Evolutionary conservation across 2,888 invertebrate genomes (phyloP), one percentile per base, ranked within the genome.

Genomic region (Hylaea fasciaria): DNA sequence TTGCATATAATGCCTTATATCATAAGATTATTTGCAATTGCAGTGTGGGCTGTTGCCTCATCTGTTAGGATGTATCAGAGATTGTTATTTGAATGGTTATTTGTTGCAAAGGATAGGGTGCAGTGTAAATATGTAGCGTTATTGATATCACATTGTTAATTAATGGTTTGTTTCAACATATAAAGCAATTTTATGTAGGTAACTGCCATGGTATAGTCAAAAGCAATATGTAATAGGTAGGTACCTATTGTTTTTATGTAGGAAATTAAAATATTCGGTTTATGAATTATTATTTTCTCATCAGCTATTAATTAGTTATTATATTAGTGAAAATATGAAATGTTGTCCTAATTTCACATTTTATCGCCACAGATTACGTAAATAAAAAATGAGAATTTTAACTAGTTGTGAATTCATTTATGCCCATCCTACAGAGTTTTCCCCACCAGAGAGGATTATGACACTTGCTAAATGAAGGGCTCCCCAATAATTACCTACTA

Each of bases 331-430:
- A 56, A 56, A 56, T 61, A 57, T 55, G 48, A 41, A 41, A 39
- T 62, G 62, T 57, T 60, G 32, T 41, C 47, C 59, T 61, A 48
- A 35, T 60, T 56, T n/a, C 13, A 64, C 57, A 58, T 60, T 65
- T 60, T 64, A 62, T 59, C 45, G 50, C 52, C 44, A 56, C 50
- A 60, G 43, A 52, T 57, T 54, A 1, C 64, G 65, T 67, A 64
- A 65, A 71, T 71, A 65, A 72, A 70, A 54, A 66, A 60, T 64
- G 68, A 56, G 48, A 68, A 64, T 60, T 62, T 69, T 62, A 67
- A 65, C 67, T 51, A 35, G 43, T 70, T 71, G 70, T 65, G 74
- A 72, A 77, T 44, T 49, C 16, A 13, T n/a, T n/a, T n/a, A n/a
- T n/a, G n/a, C n/a, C n/a, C n/a, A n/a, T n/a, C n/a, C n/a, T n/a